Evolutionary conservation across 2,113 vertebrate species (phyloP).

Genomic region (Epinephelus cyanopodus): DNA sequence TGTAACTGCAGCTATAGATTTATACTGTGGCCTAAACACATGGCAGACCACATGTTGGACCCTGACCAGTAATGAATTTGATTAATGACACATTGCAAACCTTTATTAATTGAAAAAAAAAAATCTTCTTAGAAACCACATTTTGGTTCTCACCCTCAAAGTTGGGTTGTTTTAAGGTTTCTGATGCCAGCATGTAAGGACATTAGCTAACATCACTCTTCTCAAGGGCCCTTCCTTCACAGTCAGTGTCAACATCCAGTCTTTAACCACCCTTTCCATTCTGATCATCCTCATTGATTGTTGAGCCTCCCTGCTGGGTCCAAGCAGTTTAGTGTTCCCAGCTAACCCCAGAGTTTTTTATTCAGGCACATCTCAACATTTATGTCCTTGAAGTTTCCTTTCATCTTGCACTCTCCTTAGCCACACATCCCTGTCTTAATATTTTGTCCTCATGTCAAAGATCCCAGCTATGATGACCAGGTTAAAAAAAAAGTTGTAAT

Average conservation of each 20-base stretch:
- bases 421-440: background rate
- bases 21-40: too few species aligned
- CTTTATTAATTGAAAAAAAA: background rate
- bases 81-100: too few species aligned
- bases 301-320: slow-evolving; percentile 8
- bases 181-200: background rate
- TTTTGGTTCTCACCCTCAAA: background rate
- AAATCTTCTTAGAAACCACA: background rate
- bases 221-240: background rate
- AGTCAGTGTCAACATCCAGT: background rate
- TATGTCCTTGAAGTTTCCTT: slow-evolving; percentile 8
- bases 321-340: background rate
- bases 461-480: background rate
- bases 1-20: too few species aligned
- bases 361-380: background rate
- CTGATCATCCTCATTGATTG: slow-evolving; percentile 18
- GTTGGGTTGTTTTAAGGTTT: background rate
- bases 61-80: too few species aligned
- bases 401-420: background rate
- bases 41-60: too few species aligned
- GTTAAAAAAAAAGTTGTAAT: background rate
- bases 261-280: background rate
- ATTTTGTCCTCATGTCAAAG: background rate
- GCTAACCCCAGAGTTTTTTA: background rate
- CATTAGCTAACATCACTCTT: background rate